These are phyloP conservation scores for Perizoma affinitatum DNA, from an alignment of 2,888 invertebrate species.

Conservation along the genomic window DNA sequence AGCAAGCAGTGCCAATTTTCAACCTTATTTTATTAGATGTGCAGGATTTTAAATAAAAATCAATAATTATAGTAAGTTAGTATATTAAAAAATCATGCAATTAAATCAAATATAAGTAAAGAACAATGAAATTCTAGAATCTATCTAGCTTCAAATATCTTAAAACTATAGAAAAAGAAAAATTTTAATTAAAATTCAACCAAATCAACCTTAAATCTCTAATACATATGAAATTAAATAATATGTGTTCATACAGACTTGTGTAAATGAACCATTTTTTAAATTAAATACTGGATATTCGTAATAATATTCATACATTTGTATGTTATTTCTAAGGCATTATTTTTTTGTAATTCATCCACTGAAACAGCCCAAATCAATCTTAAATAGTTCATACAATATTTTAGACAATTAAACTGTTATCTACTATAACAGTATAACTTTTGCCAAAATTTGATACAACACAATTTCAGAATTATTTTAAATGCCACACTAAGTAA, in stretches of 20 bases:
- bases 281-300: conserved; percentile 8
- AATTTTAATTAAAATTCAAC: conserved; percentile 8
- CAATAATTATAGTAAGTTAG: conserved; percentile 22
- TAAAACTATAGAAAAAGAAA: conserved; percentile 4
- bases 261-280: conserved; percentile 20
- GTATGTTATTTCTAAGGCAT: too few species aligned
- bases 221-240: conserved; percentile 5
- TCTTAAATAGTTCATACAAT: conserved; percentile 13
- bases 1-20: too few species aligned
- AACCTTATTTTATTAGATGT: too few species aligned
- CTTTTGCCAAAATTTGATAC: neutral
- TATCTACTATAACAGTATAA: too few species aligned
- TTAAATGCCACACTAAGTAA: neutral
- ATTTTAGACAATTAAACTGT: neutral
- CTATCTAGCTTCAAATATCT: conserved; percentile 4
- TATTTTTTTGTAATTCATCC: conserved; percentile 17
- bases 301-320: conserved; percentile 14
- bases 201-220: conserved; percentile 26
- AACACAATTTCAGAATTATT: neutral
- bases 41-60: conserved; percentile 15
- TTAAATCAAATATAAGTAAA: conserved; percentile 20
- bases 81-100: conserved; percentile 33
- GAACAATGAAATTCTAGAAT: conserved; percentile 9
- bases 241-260: conserved; percentile 19
- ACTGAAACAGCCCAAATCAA: conserved; percentile 10